These are phyloP conservation scores for Ophioderma brevispina DNA, from an alignment of 35 echinoderm and acorn worm genomes.

Conservation along the genomic window DNA sequence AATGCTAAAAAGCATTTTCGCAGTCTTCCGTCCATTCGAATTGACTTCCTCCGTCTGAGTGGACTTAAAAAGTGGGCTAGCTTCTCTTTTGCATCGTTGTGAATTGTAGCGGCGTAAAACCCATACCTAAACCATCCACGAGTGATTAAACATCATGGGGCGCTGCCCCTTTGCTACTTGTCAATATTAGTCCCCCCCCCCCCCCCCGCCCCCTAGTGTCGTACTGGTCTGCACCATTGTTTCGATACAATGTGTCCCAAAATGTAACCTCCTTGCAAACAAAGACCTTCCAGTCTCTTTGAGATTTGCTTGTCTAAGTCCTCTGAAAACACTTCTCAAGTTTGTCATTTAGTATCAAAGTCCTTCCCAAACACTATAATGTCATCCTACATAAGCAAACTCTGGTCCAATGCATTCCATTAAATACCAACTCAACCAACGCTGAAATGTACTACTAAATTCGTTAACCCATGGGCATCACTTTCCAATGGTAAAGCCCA, in stretches of 20 bases:
- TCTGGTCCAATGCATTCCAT: background rate
- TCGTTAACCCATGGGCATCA: constrained; percentile 37
- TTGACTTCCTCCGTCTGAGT: constrained; percentile 28
- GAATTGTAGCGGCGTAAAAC: constrained; percentile 55
- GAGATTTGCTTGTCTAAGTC: constrained; percentile 7
- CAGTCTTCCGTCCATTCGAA: constrained; percentile 49
- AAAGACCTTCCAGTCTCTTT: constrained; percentile 78
- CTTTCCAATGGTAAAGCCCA: constrained; percentile 4
- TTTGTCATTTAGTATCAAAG: constrained; percentile 41
- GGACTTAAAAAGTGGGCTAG: constrained; percentile 40
- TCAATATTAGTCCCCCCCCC: too few species aligned
- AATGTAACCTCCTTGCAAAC: constrained; percentile 11
- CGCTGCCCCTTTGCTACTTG: constrained; percentile 39
- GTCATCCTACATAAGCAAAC: too few species aligned
- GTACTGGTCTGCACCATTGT: constrained; percentile 38
- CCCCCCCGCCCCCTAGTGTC: too few species aligned
- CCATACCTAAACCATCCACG: constrained; percentile 47
- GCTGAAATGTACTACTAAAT: background rate
- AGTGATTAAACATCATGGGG: constrained; percentile 27
- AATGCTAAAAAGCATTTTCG: constrained; percentile 31
- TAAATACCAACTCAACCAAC: background rate
- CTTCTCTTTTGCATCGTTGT: constrained; percentile 28
- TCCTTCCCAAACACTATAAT: constrained; percentile 43
- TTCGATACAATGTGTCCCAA: constrained; percentile 63
- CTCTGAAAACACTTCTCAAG: constrained; percentile 29